Evolutionary conservation across 2,113 vertebrate genomes (phyloP).

Genomic region (Isichthys henryi): DNA sequence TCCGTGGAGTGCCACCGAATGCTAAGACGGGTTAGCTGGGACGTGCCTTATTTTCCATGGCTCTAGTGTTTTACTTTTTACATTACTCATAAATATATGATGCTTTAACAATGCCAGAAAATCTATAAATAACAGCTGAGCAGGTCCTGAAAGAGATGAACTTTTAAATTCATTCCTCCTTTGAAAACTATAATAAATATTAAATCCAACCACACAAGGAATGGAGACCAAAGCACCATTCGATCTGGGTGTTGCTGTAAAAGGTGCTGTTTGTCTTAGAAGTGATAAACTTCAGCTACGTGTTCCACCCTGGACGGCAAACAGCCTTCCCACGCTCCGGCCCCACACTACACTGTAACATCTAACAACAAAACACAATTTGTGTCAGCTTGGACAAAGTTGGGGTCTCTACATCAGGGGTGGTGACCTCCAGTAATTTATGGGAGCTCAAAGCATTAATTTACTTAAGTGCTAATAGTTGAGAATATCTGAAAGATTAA

Average conservation of each 20-base stretch:
- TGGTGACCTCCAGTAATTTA: background rate
- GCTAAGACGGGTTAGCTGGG: no score
- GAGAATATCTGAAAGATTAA: background rate
- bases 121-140: background rate
- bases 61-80: background rate
- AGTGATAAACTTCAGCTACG: background rate
- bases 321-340: slow-evolving; percentile 40
- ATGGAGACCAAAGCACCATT: background rate
- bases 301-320: slow-evolving; percentile 55
- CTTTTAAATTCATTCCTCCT: background rate
- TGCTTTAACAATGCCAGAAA: background rate
- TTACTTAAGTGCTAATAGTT: background rate
- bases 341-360: slow-evolving; percentile 16
- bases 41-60: background rate
- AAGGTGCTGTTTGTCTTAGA: background rate
- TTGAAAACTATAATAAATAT: background rate
- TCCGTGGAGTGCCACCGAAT: background rate
- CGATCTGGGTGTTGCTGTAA: background rate
- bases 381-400: background rate
- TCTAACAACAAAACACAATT: background rate
- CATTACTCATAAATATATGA: background rate
- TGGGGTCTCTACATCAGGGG: background rate
- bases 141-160: background rate
- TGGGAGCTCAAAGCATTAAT: background rate
- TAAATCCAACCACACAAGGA: background rate